phyloP scores from a whole-genome alignment of 2,797 vertebrate species.

The Amazona ochrocephala region DNA sequence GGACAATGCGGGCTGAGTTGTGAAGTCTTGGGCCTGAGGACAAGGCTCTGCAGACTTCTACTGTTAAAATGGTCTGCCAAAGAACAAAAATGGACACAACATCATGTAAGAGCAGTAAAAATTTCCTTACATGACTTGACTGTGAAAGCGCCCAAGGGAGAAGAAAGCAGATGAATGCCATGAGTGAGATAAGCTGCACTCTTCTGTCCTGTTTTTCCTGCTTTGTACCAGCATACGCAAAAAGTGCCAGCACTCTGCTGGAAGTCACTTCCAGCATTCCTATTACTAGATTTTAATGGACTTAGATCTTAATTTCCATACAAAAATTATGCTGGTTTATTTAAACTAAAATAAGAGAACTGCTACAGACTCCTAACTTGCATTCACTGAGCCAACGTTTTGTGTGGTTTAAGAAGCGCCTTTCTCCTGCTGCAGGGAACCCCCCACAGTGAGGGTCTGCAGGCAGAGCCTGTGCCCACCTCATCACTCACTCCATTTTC shows the following conservation, averaged over 20 bases:
- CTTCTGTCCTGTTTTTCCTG: not conserved
- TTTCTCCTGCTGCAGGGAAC: not conserved
- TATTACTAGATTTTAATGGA: not conserved
- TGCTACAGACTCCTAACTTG: not conserved
- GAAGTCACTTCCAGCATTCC: not conserved
- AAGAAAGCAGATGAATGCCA: not conserved
- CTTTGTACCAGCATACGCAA: not conserved
- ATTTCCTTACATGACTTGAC: not conserved
- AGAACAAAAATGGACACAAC: not conserved
- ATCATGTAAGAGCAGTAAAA: not conserved
- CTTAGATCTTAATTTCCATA: not conserved
- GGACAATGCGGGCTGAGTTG: not conserved
- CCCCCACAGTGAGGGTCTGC: fast-evolving
- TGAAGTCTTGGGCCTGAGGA: not conserved
- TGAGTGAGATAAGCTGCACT: fast-evolving
- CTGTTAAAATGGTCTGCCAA: not conserved
- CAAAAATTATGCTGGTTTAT: not conserved
- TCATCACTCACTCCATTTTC: not conserved
- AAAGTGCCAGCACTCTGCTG: not conserved
- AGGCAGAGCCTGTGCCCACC: fast-evolving
- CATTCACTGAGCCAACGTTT: not conserved
- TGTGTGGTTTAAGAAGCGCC: not conserved
- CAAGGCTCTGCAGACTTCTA: not conserved
- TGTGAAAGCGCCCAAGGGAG: not conserved
- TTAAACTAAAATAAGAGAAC: not conserved